Conservation (phyloP, 1,140 invertebrate species). For the Zaprionus capensis region DNA sequence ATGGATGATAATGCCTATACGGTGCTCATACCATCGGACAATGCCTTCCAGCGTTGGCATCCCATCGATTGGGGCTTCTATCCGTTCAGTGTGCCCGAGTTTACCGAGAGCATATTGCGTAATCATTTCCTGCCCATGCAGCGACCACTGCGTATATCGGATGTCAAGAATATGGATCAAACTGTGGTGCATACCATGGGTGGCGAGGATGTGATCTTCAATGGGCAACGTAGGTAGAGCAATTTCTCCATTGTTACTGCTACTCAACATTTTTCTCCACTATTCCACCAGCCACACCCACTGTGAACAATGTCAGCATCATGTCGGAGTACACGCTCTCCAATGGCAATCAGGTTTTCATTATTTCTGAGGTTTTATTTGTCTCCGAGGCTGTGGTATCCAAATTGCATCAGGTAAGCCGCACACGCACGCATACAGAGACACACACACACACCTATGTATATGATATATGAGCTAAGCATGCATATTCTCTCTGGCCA, state of each 20-base stretch:
- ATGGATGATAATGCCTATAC: constrained; percentile 87
- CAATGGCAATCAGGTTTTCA: constrained; percentile 87
- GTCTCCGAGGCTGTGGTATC: constrained; percentile 87
- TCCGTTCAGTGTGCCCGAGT: constrained; percentile 88
- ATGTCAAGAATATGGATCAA: constrained; percentile 85
- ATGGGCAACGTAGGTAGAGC: constrained; percentile 85
- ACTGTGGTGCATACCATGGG: constrained; percentile 86
- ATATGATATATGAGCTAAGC: constrained; percentile 27
- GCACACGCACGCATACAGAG: background rate
- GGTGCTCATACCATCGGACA: constrained; percentile 87
- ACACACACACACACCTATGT: background rate
- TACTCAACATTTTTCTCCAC: background rate
- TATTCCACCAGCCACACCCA: constrained; percentile 83
- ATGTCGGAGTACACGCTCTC: constrained; percentile 87
- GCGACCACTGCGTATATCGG: constrained; percentile 85
- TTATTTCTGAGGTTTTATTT: constrained; percentile 87
- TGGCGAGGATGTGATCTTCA: constrained; percentile 86
- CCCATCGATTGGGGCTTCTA: constrained; percentile 90
- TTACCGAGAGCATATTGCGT: constrained; percentile 87
- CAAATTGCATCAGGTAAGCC: constrained; percentile 85
- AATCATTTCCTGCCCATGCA: constrained; percentile 88
- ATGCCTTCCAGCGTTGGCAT: constrained; percentile 88
- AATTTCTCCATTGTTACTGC: constrained; percentile 5
- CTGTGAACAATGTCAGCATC: constrained; percentile 86
- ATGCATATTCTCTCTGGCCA: background rate